Conservation (phyloP, 2,888 invertebrate species). For the Dioctria rufipes region DNA sequence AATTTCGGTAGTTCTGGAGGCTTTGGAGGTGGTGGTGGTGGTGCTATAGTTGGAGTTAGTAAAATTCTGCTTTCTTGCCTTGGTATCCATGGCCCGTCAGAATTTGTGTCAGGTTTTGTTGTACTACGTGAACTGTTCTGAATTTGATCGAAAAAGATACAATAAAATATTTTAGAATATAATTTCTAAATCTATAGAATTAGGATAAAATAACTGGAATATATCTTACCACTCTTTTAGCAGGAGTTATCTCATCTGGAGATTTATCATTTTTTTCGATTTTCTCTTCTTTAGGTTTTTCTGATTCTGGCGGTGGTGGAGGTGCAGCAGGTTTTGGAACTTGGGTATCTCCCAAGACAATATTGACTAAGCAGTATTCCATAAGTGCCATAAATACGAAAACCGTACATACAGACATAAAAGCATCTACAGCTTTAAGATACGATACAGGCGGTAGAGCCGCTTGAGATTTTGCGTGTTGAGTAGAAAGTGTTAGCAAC, state of each 20-base stretch:
- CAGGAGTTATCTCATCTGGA: constrained; percentile 65
- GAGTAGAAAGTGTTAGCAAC: constrained; percentile 88
- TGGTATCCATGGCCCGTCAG: constrained; percentile 68
- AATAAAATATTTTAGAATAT: background rate
- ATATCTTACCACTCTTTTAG: constrained; percentile 52
- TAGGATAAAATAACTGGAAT: background rate
- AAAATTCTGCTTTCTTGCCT: constrained; percentile 70
- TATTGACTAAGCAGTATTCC: constrained; percentile 93
- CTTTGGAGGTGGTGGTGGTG: constrained; percentile 63
- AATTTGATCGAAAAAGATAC: constrained; percentile 1
- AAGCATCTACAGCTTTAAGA: constrained; percentile 92
- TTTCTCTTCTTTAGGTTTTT: constrained; percentile 60
- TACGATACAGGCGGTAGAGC: constrained; percentile 94
- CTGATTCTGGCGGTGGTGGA: constrained; percentile 55
- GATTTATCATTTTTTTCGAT: constrained; percentile 70
- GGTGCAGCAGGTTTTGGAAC: constrained; percentile 70
- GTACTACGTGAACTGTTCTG: constrained; percentile 57
- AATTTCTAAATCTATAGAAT: too few species aligned
- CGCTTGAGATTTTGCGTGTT: constrained; percentile 95
- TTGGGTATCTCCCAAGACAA: constrained; percentile 70
- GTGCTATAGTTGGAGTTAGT: constrained; percentile 67
- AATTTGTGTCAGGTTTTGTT: constrained; percentile 40
- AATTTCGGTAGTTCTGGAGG: constrained; percentile 70
- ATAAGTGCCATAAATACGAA: constrained; percentile 95
- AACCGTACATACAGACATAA: constrained; percentile 93